Evolutionary conservation across 1,140 invertebrate genomes (phyloP).

Genomic region (Propsilocerus akamusi): DNA sequence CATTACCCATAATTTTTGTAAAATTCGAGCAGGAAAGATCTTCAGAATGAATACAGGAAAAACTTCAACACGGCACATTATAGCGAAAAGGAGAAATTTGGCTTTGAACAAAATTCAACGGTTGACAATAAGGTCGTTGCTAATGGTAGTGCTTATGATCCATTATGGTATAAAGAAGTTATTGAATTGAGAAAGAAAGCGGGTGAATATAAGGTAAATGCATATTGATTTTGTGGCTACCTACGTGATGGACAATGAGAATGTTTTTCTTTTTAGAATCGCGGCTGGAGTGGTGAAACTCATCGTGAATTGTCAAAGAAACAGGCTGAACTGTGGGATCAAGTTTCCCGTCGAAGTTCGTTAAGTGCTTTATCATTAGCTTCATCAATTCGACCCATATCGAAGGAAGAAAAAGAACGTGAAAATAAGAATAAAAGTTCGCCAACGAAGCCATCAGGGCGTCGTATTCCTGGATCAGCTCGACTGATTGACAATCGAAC

Average conservation of each 20-base stretch:
- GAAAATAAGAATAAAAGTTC: slow-evolving; percentile 63
- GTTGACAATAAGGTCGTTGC: slow-evolving; percentile 13
- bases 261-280: slow-evolving; percentile 38
- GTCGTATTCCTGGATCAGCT: slow-evolving; percentile 21
- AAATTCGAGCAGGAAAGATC: background rate
- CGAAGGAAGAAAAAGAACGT: slow-evolving; percentile 72
- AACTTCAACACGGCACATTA: slow-evolving; percentile 31
- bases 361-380: slow-evolving; percentile 74
- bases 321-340: slow-evolving; percentile 71
- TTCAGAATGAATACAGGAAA: slow-evolving; percentile 55
- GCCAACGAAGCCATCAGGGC: slow-evolving; percentile 33
- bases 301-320: slow-evolving; percentile 64
- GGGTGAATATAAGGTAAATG: slow-evolving; percentile 72
- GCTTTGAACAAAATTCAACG: slow-evolving; percentile 12
- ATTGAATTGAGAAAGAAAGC: slow-evolving; percentile 77
- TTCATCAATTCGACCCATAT: slow-evolving; percentile 61
- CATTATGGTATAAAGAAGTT: slow-evolving; percentile 66
- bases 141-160: slow-evolving; percentile 24
- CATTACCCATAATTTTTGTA: background rate
- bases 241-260: background rate
- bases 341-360: slow-evolving; percentile 69
- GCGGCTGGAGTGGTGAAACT: slow-evolving; percentile 75
- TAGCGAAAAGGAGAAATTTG: slow-evolving; percentile 23
- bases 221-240: background rate
- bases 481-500: slow-evolving; percentile 24